Evolutionary conservation across 2,888 invertebrate genomes (phyloP), one percentile per base, ranked within the genome.

Genomic region (Melinaea menophilus): DNA sequence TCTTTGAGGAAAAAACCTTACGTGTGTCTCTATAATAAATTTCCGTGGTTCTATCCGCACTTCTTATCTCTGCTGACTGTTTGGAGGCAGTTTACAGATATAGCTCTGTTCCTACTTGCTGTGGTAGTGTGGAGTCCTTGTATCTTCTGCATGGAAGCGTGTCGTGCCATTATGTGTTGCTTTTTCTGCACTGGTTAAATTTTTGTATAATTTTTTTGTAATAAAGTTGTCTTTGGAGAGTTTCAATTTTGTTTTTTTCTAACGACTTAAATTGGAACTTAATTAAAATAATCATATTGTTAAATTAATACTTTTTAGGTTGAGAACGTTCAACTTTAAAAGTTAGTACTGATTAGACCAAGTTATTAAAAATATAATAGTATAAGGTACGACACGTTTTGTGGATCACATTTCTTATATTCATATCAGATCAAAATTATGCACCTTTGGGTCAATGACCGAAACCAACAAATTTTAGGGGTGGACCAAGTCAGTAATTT

Each of bases 101-200:
- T 82, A 33, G 2, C 78, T 13, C 60, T 85, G 13, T 82, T 81
- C 56, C 55, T 83, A 54, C 64, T 81, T 46, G 85, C 85, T 2
- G 75, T 80, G 1, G 60, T 71, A n/a, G 79, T 83, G 41, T 85
- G 85, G 85, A 82, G 81, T 67, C 84, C 85, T 9, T 83, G 81
- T 67, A 79, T 85, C 59, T 66, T 83, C 5, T 66, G 67, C 58
- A 75, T 79, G 69, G 84, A 84, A 68, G 5, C 77, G 22, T 79
- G 76, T 59, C 78, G 72, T 62, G 75, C 72, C 5, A 60, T 75
- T 41, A 61, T 78, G 71, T 82, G 80, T 74, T 82, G 80, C 69
- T 67, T 73, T 63, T 70, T 79, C 66, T 82, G 81, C 74, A 77
- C 77, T 56, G 75, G 71, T 35, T 74, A 59, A 75, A 31, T 57